A percentile compares a stretch with the other conserved stretches of the same genome.
phyloP scores from a whole-genome alignment of 2,113 vertebrate species.

The Anarrhichthys ocellatus region DNA sequence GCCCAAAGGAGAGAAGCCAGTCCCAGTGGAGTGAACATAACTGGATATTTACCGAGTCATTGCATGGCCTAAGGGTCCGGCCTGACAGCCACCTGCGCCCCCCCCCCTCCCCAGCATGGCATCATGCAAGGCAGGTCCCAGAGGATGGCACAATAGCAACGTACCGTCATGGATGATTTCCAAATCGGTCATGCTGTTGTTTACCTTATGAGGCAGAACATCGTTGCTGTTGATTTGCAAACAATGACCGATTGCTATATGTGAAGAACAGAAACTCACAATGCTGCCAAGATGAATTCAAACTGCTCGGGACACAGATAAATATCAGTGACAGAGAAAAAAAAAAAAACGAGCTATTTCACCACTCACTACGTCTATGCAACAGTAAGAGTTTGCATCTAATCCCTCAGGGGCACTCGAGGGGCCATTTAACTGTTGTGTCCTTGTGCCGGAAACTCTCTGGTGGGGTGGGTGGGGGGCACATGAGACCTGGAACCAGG shows the following conservation, averaged over 20 bases:
- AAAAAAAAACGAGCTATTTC: conserved; percentile 18
- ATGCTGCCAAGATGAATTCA: conserved; percentile 12
- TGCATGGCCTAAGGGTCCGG: conserved; percentile 18
- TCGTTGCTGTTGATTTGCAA: conserved; percentile 18
- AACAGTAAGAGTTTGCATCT: conserved; percentile 36
- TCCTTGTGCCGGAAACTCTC: conserved; percentile 59
- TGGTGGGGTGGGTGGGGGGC: conserved; percentile 11
- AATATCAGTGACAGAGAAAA: conserved; percentile 30
- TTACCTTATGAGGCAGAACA: conserved; percentile 28
- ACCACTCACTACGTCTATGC: conserved; percentile 15
- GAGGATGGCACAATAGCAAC: conserved; percentile 19
- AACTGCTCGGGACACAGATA: conserved; percentile 14
- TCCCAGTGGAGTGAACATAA: conserved; percentile 39
- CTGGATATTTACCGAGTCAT: conserved; percentile 47
- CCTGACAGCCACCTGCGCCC: conserved; percentile 21
- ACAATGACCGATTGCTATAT: conserved; percentile 28
- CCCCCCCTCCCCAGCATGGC: conserved; percentile 4
- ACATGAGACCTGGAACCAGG: conserved; percentile 35
- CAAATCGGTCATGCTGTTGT: conserved; percentile 38
- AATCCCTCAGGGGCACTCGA: conserved; percentile 49
- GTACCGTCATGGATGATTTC: conserved; percentile 28
- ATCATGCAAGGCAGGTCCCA: conserved; percentile 7
- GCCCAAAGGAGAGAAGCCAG: conserved; percentile 37
- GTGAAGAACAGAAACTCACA: conserved; percentile 10
- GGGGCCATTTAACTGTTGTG: conserved; percentile 51